phyloP scores from a whole-genome alignment of 1,140 invertebrate genomes.

The Polypedilum vanderplanki region DNA sequence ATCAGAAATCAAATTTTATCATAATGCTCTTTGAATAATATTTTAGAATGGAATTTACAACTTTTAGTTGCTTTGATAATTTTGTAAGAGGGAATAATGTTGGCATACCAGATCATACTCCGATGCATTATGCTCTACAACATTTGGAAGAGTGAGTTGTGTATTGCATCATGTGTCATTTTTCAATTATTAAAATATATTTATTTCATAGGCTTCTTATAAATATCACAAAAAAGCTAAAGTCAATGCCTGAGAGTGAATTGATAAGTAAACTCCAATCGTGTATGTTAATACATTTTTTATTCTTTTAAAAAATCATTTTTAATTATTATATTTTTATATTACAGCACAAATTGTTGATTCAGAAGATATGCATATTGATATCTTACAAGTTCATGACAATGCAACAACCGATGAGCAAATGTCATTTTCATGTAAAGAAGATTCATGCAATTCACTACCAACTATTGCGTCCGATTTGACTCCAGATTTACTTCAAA shows the following conservation, averaged over 20 bases:
- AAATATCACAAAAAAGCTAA: slow-evolving; percentile 49
- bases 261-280: slow-evolving; percentile 40
- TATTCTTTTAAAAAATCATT: neutral
- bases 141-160: slow-evolving; percentile 57
- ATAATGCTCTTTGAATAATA: neutral
- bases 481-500: slow-evolving; percentile 31
- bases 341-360: slow-evolving; percentile 37
- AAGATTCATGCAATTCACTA: slow-evolving; percentile 23
- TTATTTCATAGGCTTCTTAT: slow-evolving; percentile 47
- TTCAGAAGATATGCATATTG: slow-evolving; percentile 48
- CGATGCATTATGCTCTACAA: slow-evolving; percentile 57
- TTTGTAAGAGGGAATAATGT: slow-evolving; percentile 71
- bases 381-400: slow-evolving; percentile 48
- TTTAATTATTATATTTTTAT: slow-evolving; percentile 32
- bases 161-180: slow-evolving; percentile 32
- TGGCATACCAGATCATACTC: slow-evolving; percentile 63
- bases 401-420: slow-evolving; percentile 42
- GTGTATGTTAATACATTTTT: neutral
- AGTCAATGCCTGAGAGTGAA: slow-evolving; percentile 48
- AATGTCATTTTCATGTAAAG: slow-evolving; percentile 36
- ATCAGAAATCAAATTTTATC: neutral
- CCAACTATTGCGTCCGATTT: slow-evolving; percentile 32
- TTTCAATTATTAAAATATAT: slow-evolving; percentile 31
- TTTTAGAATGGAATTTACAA: slow-evolving; percentile 68
- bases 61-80: slow-evolving; percentile 80